phyloP scores from a whole-genome alignment of 2,797 vertebrate species.

The Hydrophis major region DNA sequence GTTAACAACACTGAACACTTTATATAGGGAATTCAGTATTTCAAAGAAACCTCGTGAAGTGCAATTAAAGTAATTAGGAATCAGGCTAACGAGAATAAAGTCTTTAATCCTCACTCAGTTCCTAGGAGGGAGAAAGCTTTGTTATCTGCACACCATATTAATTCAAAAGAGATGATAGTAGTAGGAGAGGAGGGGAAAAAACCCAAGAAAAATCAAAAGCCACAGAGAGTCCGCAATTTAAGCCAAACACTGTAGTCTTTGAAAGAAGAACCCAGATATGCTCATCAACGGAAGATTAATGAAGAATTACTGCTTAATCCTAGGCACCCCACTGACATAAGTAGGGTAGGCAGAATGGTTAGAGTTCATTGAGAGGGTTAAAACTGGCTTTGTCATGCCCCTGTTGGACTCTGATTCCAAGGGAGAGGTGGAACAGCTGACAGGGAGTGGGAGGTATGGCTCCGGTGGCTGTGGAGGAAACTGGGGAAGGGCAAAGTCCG shows the following conservation, averaged over 20 bases:
- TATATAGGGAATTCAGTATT: neutral
- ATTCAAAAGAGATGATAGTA: neutral
- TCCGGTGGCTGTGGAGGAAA: too few relatives aligned
- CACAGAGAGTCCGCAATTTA: neutral
- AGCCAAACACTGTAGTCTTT: neutral
- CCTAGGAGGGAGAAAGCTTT: neutral
- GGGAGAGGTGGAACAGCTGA: too few relatives aligned
- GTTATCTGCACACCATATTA: conserved; percentile 16
- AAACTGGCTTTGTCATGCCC: too few relatives aligned
- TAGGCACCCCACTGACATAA: neutral
- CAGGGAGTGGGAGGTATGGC: too few relatives aligned
- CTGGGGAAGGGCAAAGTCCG: too few relatives aligned
- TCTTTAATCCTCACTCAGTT: neutral
- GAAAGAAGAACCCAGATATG: neutral
- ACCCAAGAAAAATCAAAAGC: neutral
- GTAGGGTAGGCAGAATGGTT: neutral
- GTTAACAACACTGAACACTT: neutral
- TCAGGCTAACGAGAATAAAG: neutral
- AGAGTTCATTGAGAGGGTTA: neutral
- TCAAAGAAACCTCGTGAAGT: conserved; percentile 8
- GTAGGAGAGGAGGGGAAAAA: too few relatives aligned
- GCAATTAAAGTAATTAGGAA: neutral
- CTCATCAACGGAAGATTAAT: neutral
- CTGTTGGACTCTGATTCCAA: too few relatives aligned
- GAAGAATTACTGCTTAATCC: neutral